These are phyloP conservation scores for Neogale vison DNA, from an alignment of 2,113 vertebrate species.

Conservation along the genomic window DNA sequence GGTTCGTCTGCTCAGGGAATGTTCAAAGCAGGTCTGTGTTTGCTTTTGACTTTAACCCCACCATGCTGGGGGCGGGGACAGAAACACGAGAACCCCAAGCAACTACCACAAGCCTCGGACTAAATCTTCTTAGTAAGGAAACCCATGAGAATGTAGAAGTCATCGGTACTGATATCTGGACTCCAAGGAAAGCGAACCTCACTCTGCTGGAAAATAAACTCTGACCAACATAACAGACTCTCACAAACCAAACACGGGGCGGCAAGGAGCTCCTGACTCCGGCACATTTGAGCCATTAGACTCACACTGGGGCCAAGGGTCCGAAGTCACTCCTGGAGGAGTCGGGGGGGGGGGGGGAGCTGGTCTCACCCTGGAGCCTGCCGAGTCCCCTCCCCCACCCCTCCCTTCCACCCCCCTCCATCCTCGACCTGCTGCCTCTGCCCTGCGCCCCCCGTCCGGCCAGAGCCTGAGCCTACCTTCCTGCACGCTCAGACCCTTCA, in stretches of 20 bases:
- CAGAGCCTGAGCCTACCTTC: background rate
- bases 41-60: background rate
- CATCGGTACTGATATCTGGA: background rate
- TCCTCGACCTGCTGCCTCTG: accelerated
- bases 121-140: background rate
- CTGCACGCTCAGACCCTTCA: background rate
- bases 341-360: no score
- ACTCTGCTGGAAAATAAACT: background rate
- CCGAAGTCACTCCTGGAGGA: background rate
- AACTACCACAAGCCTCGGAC: background rate
- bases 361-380: background rate
- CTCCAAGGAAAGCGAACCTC: background rate
- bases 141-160: background rate
- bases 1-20: background rate
- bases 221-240: no score
- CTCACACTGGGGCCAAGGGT: no score
- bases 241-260: background rate
- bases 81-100: background rate
- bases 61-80: background rate
- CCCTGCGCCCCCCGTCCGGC: background rate
- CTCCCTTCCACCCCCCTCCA: accelerated
- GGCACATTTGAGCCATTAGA: no score
- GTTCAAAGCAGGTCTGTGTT: background rate
- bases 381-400: accelerated
- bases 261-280: no score